phyloP scores from a whole-genome alignment of 2,888 invertebrate genomes.

The Dicycla oo region DNA sequence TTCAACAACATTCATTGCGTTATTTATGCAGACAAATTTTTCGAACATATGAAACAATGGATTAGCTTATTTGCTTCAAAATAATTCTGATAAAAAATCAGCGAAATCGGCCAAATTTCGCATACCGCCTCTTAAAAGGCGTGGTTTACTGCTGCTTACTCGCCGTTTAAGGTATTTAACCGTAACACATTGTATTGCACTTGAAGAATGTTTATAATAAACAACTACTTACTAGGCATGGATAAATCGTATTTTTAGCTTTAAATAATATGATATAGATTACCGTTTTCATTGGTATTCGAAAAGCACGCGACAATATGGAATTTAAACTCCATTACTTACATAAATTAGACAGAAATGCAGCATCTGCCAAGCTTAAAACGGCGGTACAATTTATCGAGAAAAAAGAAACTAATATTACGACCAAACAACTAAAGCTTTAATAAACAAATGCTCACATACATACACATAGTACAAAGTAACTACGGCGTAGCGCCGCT shows the following conservation, averaged over 20 bases:
- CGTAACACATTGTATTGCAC: not conserved
- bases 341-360: not conserved
- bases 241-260: not conserved
- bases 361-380: not conserved
- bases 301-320: not conserved
- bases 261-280: not conserved
- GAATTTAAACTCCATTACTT: not conserved
- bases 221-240: not conserved
- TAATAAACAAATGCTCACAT: not conserved
- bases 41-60: too few species aligned
- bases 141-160: not conserved
- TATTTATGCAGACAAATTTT: too few species aligned
- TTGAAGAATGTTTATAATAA: not conserved
- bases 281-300: not conserved
- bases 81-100: too few species aligned
- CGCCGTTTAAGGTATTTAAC: not conserved
- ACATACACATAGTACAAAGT: not conserved
- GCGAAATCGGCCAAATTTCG: too few species aligned
- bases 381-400: not conserved
- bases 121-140: not conserved
- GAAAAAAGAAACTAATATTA: not conserved
- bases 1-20: too few species aligned
- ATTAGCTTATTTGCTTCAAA: too few species aligned
- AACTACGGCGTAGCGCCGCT: slow-evolving; percentile 27
- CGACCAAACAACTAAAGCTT: not conserved